Percentiles rank a stretch among this genome's conserved stretches.
phyloP scores from a whole-genome alignment of 1,140 invertebrate species.

The Maconellicoccus hirsutus region DNA sequence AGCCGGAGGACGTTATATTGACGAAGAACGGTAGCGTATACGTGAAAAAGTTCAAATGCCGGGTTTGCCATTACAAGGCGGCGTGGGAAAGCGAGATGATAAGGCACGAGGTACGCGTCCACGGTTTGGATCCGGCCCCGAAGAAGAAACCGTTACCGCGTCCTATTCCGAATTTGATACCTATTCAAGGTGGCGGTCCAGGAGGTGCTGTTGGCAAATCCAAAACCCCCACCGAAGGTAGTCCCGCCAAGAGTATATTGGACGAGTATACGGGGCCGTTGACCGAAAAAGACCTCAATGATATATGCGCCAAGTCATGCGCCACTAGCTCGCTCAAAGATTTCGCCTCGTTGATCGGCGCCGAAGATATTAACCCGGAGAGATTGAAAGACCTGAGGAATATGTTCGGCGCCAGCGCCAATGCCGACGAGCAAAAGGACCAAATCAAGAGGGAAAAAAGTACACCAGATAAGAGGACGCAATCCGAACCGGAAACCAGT shows the following conservation, averaged over 20 bases:
- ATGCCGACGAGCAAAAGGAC: background rate
- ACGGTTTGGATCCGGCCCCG: conserved; percentile 37
- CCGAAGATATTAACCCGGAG: conserved; percentile 34
- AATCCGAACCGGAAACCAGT: conserved; percentile 27
- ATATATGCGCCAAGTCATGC: conserved; percentile 36
- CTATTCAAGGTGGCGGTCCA: conserved; percentile 37
- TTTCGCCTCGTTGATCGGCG: conserved; percentile 38
- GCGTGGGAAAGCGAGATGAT: conserved; percentile 43
- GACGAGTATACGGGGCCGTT: conserved; percentile 28
- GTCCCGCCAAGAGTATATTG: background rate
- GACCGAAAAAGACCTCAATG: conserved; percentile 37
- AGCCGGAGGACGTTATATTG: conserved; percentile 24
- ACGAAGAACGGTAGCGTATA: conserved; percentile 25
- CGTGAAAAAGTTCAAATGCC: conserved; percentile 26
- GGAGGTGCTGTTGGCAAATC: background rate
- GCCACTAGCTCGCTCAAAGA: conserved; percentile 38
- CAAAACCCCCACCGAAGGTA: background rate
- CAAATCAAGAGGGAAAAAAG: background rate
- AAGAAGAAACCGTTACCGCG: conserved; percentile 41
- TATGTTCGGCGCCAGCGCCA: conserved; percentile 27
- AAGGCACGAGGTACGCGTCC: conserved; percentile 36
- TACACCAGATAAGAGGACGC: conserved; percentile 10
- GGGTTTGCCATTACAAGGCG: conserved; percentile 40
- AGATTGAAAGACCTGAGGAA: conserved; percentile 29
- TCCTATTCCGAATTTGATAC: conserved; percentile 58